phyloP scores from a whole-genome alignment of 2,113 vertebrate genomes.

The Dipodomys merriami region DNA sequence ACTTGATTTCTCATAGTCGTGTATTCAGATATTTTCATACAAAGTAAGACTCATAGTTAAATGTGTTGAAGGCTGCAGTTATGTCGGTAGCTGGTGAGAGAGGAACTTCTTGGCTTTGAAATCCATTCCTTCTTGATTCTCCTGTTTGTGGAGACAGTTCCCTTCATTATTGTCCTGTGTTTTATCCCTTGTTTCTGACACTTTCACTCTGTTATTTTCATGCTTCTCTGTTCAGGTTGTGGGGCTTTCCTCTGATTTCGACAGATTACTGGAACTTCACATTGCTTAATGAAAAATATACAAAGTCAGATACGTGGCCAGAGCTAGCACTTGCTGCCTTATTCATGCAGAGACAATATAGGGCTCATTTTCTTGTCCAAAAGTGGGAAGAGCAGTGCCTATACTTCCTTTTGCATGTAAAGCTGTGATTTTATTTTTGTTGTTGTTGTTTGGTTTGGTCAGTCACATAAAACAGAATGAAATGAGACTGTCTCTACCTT shows the following conservation, averaged over 20 bases:
- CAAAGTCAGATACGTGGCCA: not conserved
- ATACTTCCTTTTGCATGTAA: too few species aligned
- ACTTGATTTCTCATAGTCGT: too few species aligned
- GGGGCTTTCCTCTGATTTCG: not conserved
- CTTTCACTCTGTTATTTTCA: not conserved
- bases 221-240: not conserved
- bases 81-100: not conserved
- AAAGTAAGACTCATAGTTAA: not conserved
- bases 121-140: not conserved
- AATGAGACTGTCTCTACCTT: too few species aligned
- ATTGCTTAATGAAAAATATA: not conserved
- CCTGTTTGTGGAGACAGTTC: not conserved
- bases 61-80: not conserved
- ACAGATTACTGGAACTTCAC: not conserved
- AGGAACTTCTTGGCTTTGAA: too few species aligned
- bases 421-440: too few species aligned
- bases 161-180: too few species aligned
- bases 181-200: not conserved
- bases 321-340: not conserved
- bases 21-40: not conserved
- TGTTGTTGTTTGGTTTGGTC: too few species aligned
- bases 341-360: not conserved
- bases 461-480: too few species aligned
- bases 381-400: too few species aligned
- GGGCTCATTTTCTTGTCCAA: not conserved